These are phyloP conservation scores for Corythaixoides concolor DNA, from an alignment of 2,113 vertebrate species.

Conservation along the genomic window DNA sequence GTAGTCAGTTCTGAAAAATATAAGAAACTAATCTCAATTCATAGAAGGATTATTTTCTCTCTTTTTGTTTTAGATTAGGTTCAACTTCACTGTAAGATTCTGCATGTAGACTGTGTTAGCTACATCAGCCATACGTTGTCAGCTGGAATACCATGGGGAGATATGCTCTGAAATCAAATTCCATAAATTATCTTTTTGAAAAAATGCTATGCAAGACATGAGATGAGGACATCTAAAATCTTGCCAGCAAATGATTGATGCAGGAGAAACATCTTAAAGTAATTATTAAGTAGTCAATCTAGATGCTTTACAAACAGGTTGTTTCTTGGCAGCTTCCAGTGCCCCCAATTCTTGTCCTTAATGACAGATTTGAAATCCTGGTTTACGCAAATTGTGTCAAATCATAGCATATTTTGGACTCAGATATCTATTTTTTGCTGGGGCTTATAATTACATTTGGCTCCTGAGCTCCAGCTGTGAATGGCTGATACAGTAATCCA, in stretches of 20 bases:
- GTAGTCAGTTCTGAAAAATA: not conserved
- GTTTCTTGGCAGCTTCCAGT: not conserved
- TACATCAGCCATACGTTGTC: not conserved
- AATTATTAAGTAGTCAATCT: not conserved
- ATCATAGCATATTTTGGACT: constrained; percentile 42
- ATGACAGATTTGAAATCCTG: constrained; percentile 42
- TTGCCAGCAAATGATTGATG: not conserved
- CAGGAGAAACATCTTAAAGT: not conserved
- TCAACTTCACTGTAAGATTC: not conserved
- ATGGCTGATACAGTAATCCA: constrained; percentile 3
- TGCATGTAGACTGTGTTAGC: not conserved
- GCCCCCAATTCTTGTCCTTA: constrained; percentile 51
- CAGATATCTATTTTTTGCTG: constrained; percentile 7
- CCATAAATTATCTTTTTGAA: not conserved
- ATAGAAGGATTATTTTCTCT: not conserved
- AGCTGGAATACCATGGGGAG: not conserved
- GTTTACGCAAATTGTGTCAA: constrained; percentile 53
- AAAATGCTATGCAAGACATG: not conserved
- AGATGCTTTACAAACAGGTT: not conserved
- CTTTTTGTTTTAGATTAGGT: not conserved
- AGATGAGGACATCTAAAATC: not conserved
- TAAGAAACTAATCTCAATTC: not conserved
- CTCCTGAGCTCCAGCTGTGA: not conserved
- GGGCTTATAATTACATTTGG: constrained; percentile 25
- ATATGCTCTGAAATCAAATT: not conserved